Evolutionary conservation across 2,797 vertebrate genomes (phyloP).

Genomic region (Meda fulgida): DNA sequence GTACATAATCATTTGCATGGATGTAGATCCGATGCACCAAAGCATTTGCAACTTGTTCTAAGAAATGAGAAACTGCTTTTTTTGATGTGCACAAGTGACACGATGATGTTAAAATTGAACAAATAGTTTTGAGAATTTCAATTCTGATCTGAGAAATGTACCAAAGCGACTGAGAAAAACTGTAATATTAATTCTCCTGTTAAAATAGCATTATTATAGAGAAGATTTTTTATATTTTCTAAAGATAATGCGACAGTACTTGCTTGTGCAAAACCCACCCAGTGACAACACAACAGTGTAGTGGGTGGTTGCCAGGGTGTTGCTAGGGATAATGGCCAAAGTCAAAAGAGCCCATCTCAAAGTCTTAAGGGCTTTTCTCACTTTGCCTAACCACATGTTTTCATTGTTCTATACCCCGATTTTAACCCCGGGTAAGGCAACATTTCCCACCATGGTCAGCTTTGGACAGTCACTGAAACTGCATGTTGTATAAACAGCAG

Average conservation of each 20-base stretch:
- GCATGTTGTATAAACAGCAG: not conserved
- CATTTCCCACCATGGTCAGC: not conserved
- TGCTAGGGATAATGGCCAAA: not conserved
- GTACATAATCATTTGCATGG: too few species aligned
- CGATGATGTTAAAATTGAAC: too few species aligned
- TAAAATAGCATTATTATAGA: not conserved
- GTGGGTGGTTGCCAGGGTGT: not conserved
- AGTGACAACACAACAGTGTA: not conserved
- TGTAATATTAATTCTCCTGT: not conserved
- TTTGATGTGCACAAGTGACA: too few species aligned
- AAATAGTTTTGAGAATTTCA: too few species aligned
- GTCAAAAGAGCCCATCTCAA: not conserved
- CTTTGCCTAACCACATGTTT: not conserved
- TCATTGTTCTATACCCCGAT: not conserved
- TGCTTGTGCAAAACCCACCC: not conserved
- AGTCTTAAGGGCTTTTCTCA: not conserved
- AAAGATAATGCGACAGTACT: not conserved
- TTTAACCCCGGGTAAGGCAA: not conserved
- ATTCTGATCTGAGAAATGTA: too few species aligned
- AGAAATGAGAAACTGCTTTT: too few species aligned
- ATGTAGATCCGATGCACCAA: too few species aligned
- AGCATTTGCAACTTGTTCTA: too few species aligned
- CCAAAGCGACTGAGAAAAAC: too few species aligned
- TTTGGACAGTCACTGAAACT: not conserved
- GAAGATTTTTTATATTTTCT: not conserved